These are phyloP conservation scores for Palythoa caribaeorum DNA, from an alignment of 92 coral and sea anemone species.

Conservation along the genomic window DNA sequence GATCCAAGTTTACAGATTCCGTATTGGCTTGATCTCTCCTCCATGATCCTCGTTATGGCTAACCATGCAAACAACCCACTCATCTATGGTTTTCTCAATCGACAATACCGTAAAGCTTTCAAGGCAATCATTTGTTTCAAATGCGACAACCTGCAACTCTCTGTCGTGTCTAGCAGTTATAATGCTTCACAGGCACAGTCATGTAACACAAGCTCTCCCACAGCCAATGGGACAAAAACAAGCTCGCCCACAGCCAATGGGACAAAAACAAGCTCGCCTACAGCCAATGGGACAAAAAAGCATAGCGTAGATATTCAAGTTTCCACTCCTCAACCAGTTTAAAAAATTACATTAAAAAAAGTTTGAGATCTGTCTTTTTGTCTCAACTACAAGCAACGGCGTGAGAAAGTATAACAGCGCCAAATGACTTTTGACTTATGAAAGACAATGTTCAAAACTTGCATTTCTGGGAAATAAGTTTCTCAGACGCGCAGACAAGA, in stretches of 20 bases:
- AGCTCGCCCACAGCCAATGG: conserved; percentile 21
- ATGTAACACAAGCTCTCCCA: neutral
- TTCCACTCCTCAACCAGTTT: neutral
- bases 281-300: conserved; percentile 1
- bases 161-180: conserved; percentile 19
- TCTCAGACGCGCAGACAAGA: no score
- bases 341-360: neutral
- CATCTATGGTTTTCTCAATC: conserved; percentile 78
- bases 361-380: neutral
- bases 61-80: conserved; percentile 88
- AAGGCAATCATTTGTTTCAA: conserved; percentile 40
- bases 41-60: conserved; percentile 69
- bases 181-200: conserved; percentile 8
- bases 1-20: conserved; percentile 69
- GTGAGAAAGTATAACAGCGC: neutral
- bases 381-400: neutral
- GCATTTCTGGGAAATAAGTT: no score
- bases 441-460: no score
- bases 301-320: neutral
- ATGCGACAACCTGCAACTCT: neutral
- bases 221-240: conserved; percentile 2
- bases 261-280: neutral
- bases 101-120: conserved; percentile 80
- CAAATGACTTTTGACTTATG: no score
- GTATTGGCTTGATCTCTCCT: conserved; percentile 70